Conservation (phyloP, 2,797 vertebrate genomes). For the Cetoscarus ocellatus region DNA sequence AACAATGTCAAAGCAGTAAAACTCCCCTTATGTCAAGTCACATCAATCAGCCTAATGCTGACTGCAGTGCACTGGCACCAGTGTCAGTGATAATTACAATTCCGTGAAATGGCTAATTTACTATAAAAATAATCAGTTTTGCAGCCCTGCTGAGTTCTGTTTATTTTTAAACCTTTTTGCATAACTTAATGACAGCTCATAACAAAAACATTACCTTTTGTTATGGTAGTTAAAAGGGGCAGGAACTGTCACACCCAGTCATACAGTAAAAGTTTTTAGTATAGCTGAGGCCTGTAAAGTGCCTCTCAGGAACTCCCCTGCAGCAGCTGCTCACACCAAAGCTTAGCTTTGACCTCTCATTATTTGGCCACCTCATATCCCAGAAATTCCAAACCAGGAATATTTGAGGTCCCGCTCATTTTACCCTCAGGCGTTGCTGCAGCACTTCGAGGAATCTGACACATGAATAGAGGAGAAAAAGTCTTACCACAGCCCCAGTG, state of each 20-base stretch:
- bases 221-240: background rate
- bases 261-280: background rate
- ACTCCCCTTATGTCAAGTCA: no score
- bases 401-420: background rate
- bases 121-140: no score
- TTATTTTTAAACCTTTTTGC: no score
- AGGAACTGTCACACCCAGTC: constrained; percentile 1
- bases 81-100: no score
- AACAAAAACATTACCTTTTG: constrained; percentile 2
- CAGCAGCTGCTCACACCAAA: constrained; percentile 6
- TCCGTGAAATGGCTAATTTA: no score
- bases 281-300: background rate
- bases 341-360: background rate
- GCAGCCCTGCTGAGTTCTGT: no score
- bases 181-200: background rate
- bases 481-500: constrained; percentile 1
- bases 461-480: constrained; percentile 12
- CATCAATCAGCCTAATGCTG: no score
- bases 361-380: constrained; percentile 4
- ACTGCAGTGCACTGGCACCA: no score
- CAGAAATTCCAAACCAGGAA: constrained; percentile 17
- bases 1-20: no score
- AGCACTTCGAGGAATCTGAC: constrained; percentile 3
- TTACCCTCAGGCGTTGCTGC: constrained; percentile 18
- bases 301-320: background rate